Percentiles rank a stretch among this genome's conserved stretches.
Evolutionary conservation across 2,888 invertebrate genomes (phyloP).

Genomic region (Thereva unica): DNA sequence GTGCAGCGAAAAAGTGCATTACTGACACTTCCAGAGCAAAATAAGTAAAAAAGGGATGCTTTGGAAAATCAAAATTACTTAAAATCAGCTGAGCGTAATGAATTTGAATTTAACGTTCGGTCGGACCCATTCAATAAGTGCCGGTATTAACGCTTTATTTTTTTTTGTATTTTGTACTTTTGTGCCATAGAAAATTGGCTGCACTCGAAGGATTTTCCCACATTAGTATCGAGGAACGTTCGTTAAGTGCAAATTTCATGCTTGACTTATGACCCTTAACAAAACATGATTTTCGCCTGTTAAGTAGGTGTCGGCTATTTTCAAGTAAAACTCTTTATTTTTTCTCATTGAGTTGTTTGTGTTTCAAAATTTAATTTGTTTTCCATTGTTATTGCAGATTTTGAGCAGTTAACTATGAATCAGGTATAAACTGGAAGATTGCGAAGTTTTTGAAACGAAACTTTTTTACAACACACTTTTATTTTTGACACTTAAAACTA

Average conservation of each 20-base stretch:
- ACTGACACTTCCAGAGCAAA: too few species aligned
- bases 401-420: background rate
- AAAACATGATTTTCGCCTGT: conserved; percentile 7
- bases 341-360: conserved; percentile 11
- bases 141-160: too few species aligned
- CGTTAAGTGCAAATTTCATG: conserved; percentile 36
- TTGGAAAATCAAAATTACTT: too few species aligned
- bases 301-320: conserved; percentile 10
- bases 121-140: too few species aligned
- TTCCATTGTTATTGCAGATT: conserved; percentile 14
- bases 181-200: conserved; percentile 2
- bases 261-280: conserved; percentile 30
- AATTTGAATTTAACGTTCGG: too few species aligned
- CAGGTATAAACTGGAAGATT: background rate
- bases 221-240: conserved; percentile 11
- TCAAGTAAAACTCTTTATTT: conserved; percentile 12
- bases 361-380: conserved; percentile 11
- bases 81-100: too few species aligned
- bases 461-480: too few species aligned
- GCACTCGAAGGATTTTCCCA: conserved; percentile 23
- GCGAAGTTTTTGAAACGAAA: background rate
- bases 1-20: too few species aligned
- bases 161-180: too few species aligned
- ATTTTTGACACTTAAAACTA: too few species aligned
- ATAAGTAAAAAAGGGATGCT: too few species aligned